Percentiles rank a stretch among this genome's conserved stretches.
These are phyloP conservation scores for Pseudocheirus occidentalis DNA, from an alignment of 2,797 vertebrate genomes.

Conservation along the genomic window DNA sequence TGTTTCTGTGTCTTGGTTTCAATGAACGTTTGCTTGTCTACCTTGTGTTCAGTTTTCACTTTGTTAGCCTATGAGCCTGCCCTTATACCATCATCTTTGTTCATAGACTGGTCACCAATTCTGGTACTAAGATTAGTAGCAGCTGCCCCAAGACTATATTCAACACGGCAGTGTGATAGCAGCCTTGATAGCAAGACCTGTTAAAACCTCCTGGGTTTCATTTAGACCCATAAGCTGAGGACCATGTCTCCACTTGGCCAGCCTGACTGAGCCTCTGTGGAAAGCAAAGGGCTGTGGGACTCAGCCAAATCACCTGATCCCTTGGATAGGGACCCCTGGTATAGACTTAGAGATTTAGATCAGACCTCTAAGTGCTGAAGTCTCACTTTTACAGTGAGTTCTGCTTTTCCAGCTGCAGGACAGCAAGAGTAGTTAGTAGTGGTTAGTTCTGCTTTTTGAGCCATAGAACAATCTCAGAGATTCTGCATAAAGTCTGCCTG, in stretches of 20 bases:
- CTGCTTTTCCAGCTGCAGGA: not conserved
- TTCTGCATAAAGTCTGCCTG: not conserved
- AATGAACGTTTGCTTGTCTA: not conserved
- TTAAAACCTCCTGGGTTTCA: not conserved
- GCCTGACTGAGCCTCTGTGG: too few relatives aligned
- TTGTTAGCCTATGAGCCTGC: not conserved
- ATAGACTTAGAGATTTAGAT: too few relatives aligned
- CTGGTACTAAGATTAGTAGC: not conserved
- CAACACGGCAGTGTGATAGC: too few relatives aligned
- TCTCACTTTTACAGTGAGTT: not conserved
- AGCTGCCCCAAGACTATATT: not conserved
- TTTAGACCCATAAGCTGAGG: not conserved
- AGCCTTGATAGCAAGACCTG: not conserved
- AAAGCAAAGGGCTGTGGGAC: not conserved
- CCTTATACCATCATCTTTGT: not conserved
- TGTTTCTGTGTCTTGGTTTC: not conserved
- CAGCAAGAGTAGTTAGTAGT: not conserved
- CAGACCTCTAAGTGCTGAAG: not conserved
- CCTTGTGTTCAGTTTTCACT: not conserved
- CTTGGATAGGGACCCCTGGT: not conserved
- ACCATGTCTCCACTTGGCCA: too few relatives aligned
- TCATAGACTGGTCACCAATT: not conserved
- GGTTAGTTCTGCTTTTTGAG: not conserved
- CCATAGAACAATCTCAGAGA: not conserved
- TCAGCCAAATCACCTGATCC: not conserved